phyloP scores from a whole-genome alignment of 2,113 vertebrate species.

The Pseudolaguvia tuberculata region DNA sequence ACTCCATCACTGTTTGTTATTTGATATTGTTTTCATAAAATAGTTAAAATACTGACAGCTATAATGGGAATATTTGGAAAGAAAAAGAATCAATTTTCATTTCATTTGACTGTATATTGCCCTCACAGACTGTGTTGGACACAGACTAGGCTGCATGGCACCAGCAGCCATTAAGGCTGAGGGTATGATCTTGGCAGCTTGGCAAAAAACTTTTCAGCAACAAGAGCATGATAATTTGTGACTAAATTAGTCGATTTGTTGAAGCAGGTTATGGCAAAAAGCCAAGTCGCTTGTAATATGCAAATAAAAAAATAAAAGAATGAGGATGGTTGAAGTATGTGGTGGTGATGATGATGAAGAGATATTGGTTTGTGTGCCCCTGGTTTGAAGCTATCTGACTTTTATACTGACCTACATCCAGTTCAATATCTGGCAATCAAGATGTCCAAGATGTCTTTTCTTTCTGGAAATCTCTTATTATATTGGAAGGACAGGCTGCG shows the following conservation, averaged over 20 bases:
- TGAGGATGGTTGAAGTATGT: slow-evolving; percentile 6
- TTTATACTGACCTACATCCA: slow-evolving; percentile 9
- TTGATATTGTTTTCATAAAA: not conserved
- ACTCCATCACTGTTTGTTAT: not conserved
- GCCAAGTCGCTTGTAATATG: slow-evolving; percentile 39
- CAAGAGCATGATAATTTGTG: slow-evolving; percentile 55
- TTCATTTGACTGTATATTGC: not conserved
- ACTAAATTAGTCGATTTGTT: slow-evolving; percentile 42
- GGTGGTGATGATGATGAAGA: not conserved
- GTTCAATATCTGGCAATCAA: slow-evolving; percentile 21
- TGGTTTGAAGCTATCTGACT: not conserved
- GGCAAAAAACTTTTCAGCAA: slow-evolving; percentile 52
- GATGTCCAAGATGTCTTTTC: not conserved
- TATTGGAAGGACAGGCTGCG: slow-evolving; percentile 37
- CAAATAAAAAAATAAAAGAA: slow-evolving; percentile 36
- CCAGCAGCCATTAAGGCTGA: slow-evolving; percentile 55
- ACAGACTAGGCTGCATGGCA: slow-evolving; percentile 44
- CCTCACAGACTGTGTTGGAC: not conserved
- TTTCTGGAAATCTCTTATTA: slow-evolving; percentile 39
- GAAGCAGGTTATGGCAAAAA: slow-evolving; percentile 34
- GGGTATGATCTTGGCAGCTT: slow-evolving; percentile 54
- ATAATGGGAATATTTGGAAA: not conserved
- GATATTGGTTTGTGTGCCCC: not conserved
- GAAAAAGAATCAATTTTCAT: not conserved
- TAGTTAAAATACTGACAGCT: not conserved